A percentile compares a stretch with the other conserved stretches of the same genome.
These are phyloP conservation scores for Atherinomorus stipes DNA, from an alignment of 2,113 vertebrate genomes.

Conservation along the genomic window DNA sequence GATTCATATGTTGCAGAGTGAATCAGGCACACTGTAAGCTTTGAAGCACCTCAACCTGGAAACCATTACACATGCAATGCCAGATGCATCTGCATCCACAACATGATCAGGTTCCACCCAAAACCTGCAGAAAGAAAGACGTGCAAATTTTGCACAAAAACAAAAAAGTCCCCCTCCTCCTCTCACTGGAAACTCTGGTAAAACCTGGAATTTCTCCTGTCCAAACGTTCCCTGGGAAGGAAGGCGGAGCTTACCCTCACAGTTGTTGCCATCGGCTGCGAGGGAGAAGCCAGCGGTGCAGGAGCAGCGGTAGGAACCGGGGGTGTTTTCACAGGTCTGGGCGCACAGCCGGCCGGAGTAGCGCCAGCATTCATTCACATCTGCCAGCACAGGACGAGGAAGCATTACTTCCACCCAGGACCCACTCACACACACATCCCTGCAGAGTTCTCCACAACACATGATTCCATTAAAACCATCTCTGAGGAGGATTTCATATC, in stretches of 20 bases:
- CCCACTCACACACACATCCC: conserved; percentile 3
- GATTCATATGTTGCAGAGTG: background rate
- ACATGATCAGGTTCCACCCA: too few species aligned
- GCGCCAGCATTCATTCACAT: conserved; percentile 95
- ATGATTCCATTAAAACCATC: too few species aligned
- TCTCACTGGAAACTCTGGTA: too few species aligned
- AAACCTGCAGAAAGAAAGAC: conserved; percentile 25
- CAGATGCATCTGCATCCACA: background rate
- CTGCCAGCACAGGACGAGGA: conserved; percentile 73
- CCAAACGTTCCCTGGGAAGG: background rate
- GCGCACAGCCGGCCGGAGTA: conserved; percentile 90
- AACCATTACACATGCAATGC: conserved; percentile 1
- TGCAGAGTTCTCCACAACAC: too few species aligned
- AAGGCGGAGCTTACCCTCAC: conserved; percentile 90
- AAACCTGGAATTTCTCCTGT: background rate
- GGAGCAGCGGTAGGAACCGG: conserved; percentile 91
- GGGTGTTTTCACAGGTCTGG: conserved; percentile 94
- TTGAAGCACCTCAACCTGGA: conserved; percentile 37
- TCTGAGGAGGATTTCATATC: too few species aligned
- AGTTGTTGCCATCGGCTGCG: conserved; percentile 89
- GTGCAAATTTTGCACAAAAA: conserved; percentile 4
- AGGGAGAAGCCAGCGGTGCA: conserved; percentile 91
- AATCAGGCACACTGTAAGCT: too few species aligned
- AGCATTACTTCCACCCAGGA: background rate
- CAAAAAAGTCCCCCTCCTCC: background rate